These are phyloP conservation scores for Euplagia quadripunctaria DNA, from an alignment of 2,888 invertebrate species.

Conservation along the genomic window DNA sequence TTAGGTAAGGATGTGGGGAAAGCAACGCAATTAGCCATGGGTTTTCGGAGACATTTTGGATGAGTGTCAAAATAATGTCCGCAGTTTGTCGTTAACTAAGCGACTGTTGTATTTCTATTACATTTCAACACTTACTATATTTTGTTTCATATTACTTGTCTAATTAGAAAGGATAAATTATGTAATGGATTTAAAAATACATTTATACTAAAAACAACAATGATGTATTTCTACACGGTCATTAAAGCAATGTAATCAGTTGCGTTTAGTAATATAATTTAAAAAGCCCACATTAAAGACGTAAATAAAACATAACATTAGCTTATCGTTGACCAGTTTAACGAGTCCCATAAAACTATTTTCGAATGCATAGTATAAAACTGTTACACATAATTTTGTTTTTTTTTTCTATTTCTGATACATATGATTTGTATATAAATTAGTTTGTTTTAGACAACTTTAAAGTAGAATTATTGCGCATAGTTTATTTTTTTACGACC, in stretches of 20 bases:
- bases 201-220: not conserved
- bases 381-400: constrained; percentile 35
- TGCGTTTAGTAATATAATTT: constrained; percentile 5
- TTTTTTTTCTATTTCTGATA: constrained; percentile 34
- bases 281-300: constrained; percentile 25
- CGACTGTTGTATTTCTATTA: constrained; percentile 39
- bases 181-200: constrained; percentile 2
- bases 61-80: constrained; percentile 69
- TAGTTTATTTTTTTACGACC: not conserved
- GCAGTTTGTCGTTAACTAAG: constrained; percentile 54
- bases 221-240: not conserved
- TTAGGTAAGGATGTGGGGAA: constrained; percentile 71
- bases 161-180: constrained; percentile 28
- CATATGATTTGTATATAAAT: constrained; percentile 45
- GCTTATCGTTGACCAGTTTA: constrained; percentile 47
- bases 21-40: constrained; percentile 73
- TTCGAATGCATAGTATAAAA: constrained; percentile 53
- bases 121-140: constrained; percentile 52
- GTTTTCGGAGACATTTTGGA: constrained; percentile 60
- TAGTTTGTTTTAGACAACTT: constrained; percentile 32
- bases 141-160: constrained; percentile 40
- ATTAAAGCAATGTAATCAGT: constrained; percentile 13
- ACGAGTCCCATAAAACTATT: constrained; percentile 71
- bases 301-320: constrained; percentile 37
- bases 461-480: not conserved